Conservation (phyloP, 2,888 invertebrate species). For the Platypus cylindrus region DNA sequence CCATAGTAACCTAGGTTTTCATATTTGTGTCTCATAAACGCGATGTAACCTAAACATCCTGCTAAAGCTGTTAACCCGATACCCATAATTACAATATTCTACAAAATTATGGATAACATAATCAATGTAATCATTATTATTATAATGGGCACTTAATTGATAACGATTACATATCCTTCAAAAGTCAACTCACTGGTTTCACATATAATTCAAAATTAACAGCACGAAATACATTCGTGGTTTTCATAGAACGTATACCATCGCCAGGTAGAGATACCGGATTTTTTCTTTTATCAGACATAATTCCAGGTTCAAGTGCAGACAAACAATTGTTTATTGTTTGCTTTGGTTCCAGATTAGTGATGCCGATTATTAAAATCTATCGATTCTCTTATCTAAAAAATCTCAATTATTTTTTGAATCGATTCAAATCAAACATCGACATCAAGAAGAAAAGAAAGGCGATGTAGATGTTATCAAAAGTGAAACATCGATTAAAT, state of each 20-base stretch:
- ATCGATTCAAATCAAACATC: too few relatives aligned
- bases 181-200: conserved; percentile 59
- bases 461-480: too few relatives aligned
- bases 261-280: conserved; percentile 48
- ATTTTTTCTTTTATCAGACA: conserved; percentile 12
- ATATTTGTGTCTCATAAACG: conserved; percentile 74
- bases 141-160: conserved; percentile 3
- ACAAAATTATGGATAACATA: conserved; percentile 28
- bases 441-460: too few relatives aligned
- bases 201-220: conserved; percentile 84
- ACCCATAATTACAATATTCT: conserved; percentile 80
- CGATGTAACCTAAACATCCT: conserved; percentile 64
- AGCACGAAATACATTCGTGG: conserved; percentile 63
- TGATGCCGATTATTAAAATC: too few relatives aligned
- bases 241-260: conserved; percentile 60
- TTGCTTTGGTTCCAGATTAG: too few relatives aligned
- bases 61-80: conserved; percentile 64
- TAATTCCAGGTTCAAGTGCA: too few relatives aligned
- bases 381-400: too few relatives aligned
- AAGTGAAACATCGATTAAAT: too few relatives aligned
- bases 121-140: background rate
- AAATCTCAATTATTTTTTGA: too few relatives aligned
- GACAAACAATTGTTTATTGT: too few relatives aligned
- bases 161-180: too few relatives aligned
- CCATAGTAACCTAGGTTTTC: conserved; percentile 69